Evolutionary conservation across 2,113 vertebrate genomes (phyloP).

Genomic region (Phaethornis superciliosus): DNA sequence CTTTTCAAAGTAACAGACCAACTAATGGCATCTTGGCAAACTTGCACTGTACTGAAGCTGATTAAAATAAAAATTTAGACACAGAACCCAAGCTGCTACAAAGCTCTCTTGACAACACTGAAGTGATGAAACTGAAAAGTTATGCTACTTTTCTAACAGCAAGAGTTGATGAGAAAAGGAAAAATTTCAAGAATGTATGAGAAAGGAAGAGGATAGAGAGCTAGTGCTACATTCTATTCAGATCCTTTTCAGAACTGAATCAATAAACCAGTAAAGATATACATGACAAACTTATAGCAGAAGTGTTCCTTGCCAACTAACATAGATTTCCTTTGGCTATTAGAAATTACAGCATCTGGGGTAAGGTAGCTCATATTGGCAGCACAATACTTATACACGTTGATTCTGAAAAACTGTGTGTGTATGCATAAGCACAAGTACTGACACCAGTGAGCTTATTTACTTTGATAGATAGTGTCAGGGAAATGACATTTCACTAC

Average conservation of each 20-base stretch:
- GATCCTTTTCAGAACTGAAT: neutral
- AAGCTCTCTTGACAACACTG: neutral
- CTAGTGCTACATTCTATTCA: neutral
- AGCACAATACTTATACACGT: neutral
- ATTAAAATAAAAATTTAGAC: neutral
- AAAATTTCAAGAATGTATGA: neutral
- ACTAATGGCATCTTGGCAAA: neutral
- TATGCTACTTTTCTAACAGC: neutral
- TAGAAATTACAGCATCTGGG: neutral
- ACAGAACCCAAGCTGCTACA: neutral
- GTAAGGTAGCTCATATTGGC: neutral
- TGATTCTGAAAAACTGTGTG: neutral
- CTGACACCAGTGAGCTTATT: neutral
- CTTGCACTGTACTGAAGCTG: neutral
- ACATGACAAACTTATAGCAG: neutral
- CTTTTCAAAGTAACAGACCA: neutral
- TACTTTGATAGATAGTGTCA: neutral
- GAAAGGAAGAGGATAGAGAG: neutral
- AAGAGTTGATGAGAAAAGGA: neutral
- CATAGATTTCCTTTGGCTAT: neutral
- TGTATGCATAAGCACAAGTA: fast-evolving
- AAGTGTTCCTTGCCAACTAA: neutral
- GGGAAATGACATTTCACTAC: neutral
- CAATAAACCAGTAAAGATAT: neutral
- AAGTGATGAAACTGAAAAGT: neutral